Base-by-base conservation (phyloP, 2,888 invertebrate species). In the Dione vanillae region DNA sequence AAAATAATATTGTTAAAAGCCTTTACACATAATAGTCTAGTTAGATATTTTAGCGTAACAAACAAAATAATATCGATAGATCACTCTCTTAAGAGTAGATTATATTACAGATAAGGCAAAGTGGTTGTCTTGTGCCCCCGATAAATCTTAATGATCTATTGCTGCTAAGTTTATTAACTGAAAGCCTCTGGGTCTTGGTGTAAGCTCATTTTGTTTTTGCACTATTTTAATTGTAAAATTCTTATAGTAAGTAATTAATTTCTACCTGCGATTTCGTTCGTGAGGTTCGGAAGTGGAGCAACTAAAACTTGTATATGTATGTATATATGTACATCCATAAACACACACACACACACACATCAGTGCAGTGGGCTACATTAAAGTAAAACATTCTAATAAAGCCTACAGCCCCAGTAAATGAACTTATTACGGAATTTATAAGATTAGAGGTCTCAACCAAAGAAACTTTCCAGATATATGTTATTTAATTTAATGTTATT, bases 71-170 rank as follows among this genome's bases (percentile, higher is more conserved):
- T 49, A 64, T 58, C 66, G 65, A 72, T 74, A 70, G 65, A 72
- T 74, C 69, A 69, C 59, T 47, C 61, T 62, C 51, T n/a, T 20
- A 69, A 67, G 54, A 65, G 43, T 49, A 72, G 67, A 72, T 70
- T 43, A 71, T 56, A 45, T 65, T 65, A 54, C 37, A 67, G 72
- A 72, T 74, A 74, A 54, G 56, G 62, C 65, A 68, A 61, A 61
- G 41, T 75, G 64, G 73, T 73, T 72, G 74, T 72, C 74, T 70
- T 67, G 35, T 65, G 64, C 54, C 49, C 43, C 69, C 58, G 71
- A 76, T 76, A 76, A 71, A 76, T 75, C 73, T 67, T 67, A 72
- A 71, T 74, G 74, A 75, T 71, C 41, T 69, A 74, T 69, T 70
- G 64, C 62, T 66, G 41, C 61, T 62, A 68, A 71, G 65, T 69